Evolutionary conservation across 2,797 vertebrate species (phyloP).

Genomic region (Cossypha heuglini): DNA sequence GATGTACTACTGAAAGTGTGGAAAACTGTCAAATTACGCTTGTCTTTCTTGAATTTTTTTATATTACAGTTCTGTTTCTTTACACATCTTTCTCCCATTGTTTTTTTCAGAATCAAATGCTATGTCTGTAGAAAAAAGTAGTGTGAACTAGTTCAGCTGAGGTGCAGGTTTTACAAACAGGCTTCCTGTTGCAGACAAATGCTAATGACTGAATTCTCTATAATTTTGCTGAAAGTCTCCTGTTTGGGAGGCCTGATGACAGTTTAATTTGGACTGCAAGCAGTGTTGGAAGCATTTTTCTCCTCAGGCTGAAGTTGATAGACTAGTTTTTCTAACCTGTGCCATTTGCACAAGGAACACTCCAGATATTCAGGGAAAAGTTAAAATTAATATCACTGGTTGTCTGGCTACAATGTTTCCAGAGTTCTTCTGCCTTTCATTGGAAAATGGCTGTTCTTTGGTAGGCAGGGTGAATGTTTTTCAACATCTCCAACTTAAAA

Average conservation of each 20-base stretch:
- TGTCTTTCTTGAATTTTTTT: background rate
- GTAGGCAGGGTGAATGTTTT: background rate
- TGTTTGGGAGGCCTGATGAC: background rate
- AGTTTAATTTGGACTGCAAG: background rate
- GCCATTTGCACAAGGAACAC: background rate
- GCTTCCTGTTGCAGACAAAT: background rate
- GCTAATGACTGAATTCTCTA: background rate
- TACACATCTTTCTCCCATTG: accelerated
- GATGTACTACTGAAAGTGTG: background rate
- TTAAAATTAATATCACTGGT: background rate
- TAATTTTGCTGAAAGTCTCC: background rate
- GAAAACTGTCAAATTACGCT: background rate
- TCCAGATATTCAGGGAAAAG: background rate
- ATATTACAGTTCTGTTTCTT: background rate
- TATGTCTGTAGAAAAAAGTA: background rate
- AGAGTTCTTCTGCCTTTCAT: background rate
- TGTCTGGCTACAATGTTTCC: background rate
- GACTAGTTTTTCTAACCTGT: conserved; percentile 1
- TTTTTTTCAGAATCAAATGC: background rate
- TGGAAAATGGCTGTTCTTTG: background rate
- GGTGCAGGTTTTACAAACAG: background rate
- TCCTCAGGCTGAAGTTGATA: background rate
- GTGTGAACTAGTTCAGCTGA: background rate
- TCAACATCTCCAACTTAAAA: background rate
- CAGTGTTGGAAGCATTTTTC: background rate